Percentiles rank a stretch among this genome's conserved stretches.
Evolutionary conservation across 2,888 invertebrate genomes (phyloP).

Genomic region (Dicranocentrus wangi): DNA sequence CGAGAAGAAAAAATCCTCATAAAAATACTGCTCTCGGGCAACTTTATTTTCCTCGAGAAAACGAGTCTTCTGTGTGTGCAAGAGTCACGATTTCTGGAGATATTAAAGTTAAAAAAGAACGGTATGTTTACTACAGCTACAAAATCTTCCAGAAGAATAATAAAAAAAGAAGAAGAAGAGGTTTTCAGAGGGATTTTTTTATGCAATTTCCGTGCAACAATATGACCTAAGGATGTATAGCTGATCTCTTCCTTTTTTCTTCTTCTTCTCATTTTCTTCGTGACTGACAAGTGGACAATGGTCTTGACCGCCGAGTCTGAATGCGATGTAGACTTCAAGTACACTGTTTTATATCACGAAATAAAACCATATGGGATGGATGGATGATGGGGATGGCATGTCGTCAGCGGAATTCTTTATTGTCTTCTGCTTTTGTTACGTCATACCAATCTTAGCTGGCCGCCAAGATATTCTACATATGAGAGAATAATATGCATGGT

Average conservation of each 20-base stretch:
- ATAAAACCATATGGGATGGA: too few species aligned
- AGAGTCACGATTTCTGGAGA: conserved; percentile 32
- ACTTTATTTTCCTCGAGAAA: conserved; percentile 15
- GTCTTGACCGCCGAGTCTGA: not conserved
- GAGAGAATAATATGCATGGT: too few species aligned
- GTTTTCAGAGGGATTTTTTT: conserved; percentile 31
- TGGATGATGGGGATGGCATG: too few species aligned
- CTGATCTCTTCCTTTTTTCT: not conserved
- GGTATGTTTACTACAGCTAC: conserved; percentile 9
- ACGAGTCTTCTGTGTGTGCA: not conserved
- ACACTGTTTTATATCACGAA: too few species aligned
- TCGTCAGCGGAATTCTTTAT: too few species aligned
- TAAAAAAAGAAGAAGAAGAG: too few species aligned
- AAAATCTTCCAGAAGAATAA: conserved; percentile 18
- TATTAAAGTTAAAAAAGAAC: conserved; percentile 17
- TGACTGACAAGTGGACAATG: conserved; percentile 19
- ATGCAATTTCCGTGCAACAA: conserved; percentile 31
- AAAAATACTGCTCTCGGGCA: conserved; percentile 34
- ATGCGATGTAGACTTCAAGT: too few species aligned
- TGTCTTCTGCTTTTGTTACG: too few species aligned
- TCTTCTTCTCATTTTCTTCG: not conserved
- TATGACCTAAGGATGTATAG: not conserved
- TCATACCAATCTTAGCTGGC: too few species aligned
- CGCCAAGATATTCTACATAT: too few species aligned
- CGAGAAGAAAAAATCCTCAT: conserved; percentile 15